Conservation (phyloP, 2,888 invertebrate species). For the Drosophila colorata region DNA sequence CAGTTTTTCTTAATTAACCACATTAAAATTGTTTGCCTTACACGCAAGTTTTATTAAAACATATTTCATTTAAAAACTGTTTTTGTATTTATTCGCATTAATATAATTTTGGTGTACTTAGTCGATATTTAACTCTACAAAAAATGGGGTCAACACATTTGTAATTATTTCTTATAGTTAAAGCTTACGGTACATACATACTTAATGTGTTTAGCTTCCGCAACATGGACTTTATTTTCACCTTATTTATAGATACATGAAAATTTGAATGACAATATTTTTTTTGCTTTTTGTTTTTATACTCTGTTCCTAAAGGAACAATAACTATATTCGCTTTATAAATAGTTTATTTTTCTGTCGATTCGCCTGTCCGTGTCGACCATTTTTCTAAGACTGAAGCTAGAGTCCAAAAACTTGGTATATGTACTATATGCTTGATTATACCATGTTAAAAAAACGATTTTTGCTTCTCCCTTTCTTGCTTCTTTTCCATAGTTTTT, state of each 20-base stretch:
- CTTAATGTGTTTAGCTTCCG: conserved; percentile 28
- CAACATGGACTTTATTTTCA: conserved; percentile 68
- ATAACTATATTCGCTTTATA: conserved; percentile 1
- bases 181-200: not conserved
- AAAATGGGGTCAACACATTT: conserved; percentile 54
- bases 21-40: conserved; percentile 54
- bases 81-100: conserved; percentile 23
- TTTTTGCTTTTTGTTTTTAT: conserved; percentile 4
- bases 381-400: not conserved
- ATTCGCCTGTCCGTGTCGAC: not conserved
- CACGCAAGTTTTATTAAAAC: conserved; percentile 55
- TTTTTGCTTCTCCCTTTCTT: not conserved
- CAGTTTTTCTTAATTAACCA: conserved; percentile 40
- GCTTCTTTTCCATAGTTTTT: no score
- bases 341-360: not conserved
- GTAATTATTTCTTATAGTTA: conserved; percentile 53
- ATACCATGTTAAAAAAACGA: not conserved
- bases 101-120: conserved; percentile 26
- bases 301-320: conserved; percentile 4
- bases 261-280: conserved; percentile 11
- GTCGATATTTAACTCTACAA: conserved; percentile 39
- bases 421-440: not conserved
- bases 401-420: not conserved
- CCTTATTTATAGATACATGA: conserved; percentile 54
- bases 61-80: conserved; percentile 62